Conservation (phyloP, 2,888 invertebrate species). For the Orchesella flavescens region DNA sequence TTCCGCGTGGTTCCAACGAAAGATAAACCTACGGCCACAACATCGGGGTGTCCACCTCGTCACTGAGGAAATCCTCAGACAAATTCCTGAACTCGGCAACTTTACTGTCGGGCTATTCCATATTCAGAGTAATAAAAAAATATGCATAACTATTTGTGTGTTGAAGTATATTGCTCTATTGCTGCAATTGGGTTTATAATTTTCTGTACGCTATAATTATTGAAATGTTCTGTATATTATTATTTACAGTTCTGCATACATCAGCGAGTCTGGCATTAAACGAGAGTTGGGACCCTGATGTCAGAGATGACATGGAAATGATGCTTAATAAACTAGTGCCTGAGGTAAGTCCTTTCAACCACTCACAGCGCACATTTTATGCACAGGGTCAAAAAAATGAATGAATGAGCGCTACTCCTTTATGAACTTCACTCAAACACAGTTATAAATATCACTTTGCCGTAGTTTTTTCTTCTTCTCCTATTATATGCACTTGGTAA, state of each 20-base stretch:
- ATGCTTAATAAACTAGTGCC: slow-evolving; percentile 99
- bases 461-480: no score
- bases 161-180: no score
- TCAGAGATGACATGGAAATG: slow-evolving; percentile 98
- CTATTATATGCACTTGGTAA: no score
- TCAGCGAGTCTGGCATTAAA: slow-evolving; percentile 97
- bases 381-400: background rate
- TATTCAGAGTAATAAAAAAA: slow-evolving; percentile 89
- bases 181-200: no score
- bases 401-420: background rate
- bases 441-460: no score
- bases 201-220: no score
- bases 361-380: slow-evolving; percentile 8
- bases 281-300: slow-evolving; percentile 95
- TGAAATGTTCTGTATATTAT: no score
- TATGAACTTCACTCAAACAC: no score
- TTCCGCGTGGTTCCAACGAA: slow-evolving; percentile 98
- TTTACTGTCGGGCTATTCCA: slow-evolving; percentile 97
- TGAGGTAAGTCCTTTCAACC: slow-evolving; percentile 78
- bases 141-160: no score
- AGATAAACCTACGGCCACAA: slow-evolving; percentile 95
- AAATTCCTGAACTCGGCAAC: slow-evolving; percentile 94
- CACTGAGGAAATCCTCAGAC: slow-evolving; percentile 95
- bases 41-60: slow-evolving; percentile 97
- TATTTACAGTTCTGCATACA: slow-evolving; percentile 92